Evolutionary conservation across 2,888 invertebrate genomes (phyloP).

Genomic region (Cotesia congregata): DNA sequence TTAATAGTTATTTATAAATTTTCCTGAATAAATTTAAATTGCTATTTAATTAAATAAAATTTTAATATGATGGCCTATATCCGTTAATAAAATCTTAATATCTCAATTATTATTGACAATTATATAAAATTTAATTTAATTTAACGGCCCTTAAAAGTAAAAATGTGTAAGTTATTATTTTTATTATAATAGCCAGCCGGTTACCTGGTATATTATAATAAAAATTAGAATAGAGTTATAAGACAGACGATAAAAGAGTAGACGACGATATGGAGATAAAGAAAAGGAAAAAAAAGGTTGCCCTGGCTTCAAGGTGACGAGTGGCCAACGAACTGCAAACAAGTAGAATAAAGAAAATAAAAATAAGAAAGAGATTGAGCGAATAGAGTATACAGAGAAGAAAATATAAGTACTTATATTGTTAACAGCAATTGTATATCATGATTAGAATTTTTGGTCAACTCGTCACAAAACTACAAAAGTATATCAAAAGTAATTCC

Average conservation of each 20-base stretch:
- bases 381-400: neutral
- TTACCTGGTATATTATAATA: neutral
- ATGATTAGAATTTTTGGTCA: constrained; percentile 5
- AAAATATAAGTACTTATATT: neutral
- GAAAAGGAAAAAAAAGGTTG: constrained; percentile 27
- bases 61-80: neutral
- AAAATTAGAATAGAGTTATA: constrained; percentile 15
- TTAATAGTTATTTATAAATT: neutral
- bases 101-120: neutral
- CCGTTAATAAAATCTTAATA: neutral
- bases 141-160: neutral
- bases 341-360: neutral
- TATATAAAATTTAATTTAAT: neutral
- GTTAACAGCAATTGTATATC: neutral
- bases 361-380: neutral
- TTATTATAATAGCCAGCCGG: constrained; percentile 10
- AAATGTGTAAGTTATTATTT: neutral
- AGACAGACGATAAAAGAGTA: constrained; percentile 31
- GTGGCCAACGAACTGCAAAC: constrained; percentile 64
- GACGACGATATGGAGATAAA: constrained; percentile 16
- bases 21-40: neutral
- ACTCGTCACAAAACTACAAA: neutral
- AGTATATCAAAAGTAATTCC: constrained; percentile 40
- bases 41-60: neutral
- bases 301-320: constrained; percentile 65